phyloP scores from a whole-genome alignment of 2,113 vertebrate genomes.

The Trochalopteron elliotii region DNA sequence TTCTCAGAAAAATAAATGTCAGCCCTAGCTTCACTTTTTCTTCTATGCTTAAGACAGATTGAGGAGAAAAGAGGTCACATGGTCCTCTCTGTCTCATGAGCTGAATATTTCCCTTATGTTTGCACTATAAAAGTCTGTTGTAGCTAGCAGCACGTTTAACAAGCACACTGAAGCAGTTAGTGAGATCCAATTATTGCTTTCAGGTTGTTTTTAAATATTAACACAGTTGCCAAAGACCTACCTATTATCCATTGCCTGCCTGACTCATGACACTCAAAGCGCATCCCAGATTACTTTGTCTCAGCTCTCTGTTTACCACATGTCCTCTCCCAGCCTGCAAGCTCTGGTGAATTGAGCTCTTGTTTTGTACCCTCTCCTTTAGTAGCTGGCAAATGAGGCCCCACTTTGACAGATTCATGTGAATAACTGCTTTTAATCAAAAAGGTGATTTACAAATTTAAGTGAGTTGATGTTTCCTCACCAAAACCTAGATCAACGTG shows the following conservation, averaged over 20 bases:
- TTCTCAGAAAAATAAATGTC: slow-evolving; percentile 38
- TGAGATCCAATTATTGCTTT: background rate
- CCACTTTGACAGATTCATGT: background rate
- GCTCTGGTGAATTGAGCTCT: background rate
- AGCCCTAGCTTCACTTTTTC: background rate
- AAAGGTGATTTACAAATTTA: background rate
- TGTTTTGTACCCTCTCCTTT: background rate
- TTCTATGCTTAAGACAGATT: background rate
- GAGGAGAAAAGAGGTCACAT: background rate
- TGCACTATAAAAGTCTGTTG: background rate
- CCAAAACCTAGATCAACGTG: background rate
- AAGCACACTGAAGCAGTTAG: background rate
- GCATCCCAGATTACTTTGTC: background rate
- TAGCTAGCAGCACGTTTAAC: background rate
- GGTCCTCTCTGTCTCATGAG: background rate
- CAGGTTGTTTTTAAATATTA: background rate
- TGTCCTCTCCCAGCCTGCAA: background rate
- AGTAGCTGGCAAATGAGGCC: background rate
- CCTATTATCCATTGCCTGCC: background rate
- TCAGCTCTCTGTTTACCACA: background rate
- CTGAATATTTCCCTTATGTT: background rate
- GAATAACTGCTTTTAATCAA: background rate
- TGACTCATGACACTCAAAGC: background rate
- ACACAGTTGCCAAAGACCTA: background rate
- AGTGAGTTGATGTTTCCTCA: background rate